Base-by-base conservation (phyloP, 2,888 invertebrate species). In the Myopa testacea region DNA sequence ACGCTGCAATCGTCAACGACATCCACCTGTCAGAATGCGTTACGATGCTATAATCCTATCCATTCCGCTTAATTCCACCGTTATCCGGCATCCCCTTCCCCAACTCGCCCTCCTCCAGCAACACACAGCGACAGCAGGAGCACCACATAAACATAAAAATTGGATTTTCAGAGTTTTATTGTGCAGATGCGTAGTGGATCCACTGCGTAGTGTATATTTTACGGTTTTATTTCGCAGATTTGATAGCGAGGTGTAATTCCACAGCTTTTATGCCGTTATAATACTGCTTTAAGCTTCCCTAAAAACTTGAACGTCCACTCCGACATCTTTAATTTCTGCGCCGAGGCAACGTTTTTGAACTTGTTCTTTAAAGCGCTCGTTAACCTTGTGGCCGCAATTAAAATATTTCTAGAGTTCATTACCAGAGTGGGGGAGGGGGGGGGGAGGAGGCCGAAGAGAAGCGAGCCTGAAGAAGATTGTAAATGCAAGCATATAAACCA, bases 141-240 rank as follows among this genome's bases (percentile, higher is more conserved):
- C 69, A 52, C 26, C 19, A 37, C 55, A 70, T 70, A 16, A 70
- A 14, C 55, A 70, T 70, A 37, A 70, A 65, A 70, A 70, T 55
- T 70, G 70, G 55, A 34, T 70, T 55, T 70, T 55, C 37, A 45
- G 45, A 45, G 45, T 45, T 38, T 70, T 70, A 55, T 55, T 70
- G 37, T 55, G 55, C 26, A 55, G 52, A 70, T 55, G 70, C 1
- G 16, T 40, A 37, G 19, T 5, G 19, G 26, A 70, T 45, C 55
- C 37, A 19, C 37, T 55, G 70, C 16, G 52, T 70, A 19, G 52
- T 37, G 55, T 16, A 70, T 14, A 70, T 55, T 14, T 37, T 70
- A 63, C 63, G 34, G 19, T 37, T 37, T 63, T 63, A 63, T 63
- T 34, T 63, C 19, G 63, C 63, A 63, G 37, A 45, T 45, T 45